Evolutionary conservation across 2,113 vertebrate species (phyloP), one percentile per base, ranked within the genome.

Genomic region (Thalassarche chlororhynchos): DNA sequence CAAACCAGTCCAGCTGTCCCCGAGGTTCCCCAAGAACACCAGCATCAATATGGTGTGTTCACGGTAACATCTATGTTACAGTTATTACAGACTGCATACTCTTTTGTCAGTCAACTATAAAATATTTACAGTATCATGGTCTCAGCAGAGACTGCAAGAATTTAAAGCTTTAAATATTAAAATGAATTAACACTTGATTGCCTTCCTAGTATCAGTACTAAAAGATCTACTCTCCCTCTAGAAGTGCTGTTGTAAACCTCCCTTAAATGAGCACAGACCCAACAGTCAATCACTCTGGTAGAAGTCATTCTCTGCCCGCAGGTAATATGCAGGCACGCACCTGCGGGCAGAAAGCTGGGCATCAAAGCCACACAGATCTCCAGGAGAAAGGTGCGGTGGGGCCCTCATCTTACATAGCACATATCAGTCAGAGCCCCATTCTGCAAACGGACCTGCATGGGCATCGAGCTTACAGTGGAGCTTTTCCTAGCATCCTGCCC

Each of bases 111-210:
- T 83, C 57, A 76, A 16, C 65, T 95, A 82, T 93, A 68, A 91
- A 96, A 91, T 87, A 95, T 76, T 87, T 90, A 97, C 70, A 65
- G 66, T 58, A 84, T 29, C 47, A 60, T 1, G 47, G 68, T 89
- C 80, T 96, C 94, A 89, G 52, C 51, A 81, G 76, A 87, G 72
- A 68, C 60, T 6, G 5, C 1, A 61, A 62, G 91, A 87, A 89
- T 89, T 91, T 90, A 84, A 90, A 92, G 46, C 84, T 95, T 89
- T 84, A 89, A 93, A 94, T 62, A 78, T 55, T 87, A 62, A 94
- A 84, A 81, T 54, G 24, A 89, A 89, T 66, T 91, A 89, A 81
- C 80, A 46, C 38, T 71, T 60, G 47, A 89, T 54, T 68, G 57
- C 51, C 61, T 87, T 49, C 26, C 24, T 70, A 65, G 24, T 47